Evolutionary conservation across 1,140 invertebrate genomes (phyloP).

Genomic region (Platorchestia sp.): DNA sequence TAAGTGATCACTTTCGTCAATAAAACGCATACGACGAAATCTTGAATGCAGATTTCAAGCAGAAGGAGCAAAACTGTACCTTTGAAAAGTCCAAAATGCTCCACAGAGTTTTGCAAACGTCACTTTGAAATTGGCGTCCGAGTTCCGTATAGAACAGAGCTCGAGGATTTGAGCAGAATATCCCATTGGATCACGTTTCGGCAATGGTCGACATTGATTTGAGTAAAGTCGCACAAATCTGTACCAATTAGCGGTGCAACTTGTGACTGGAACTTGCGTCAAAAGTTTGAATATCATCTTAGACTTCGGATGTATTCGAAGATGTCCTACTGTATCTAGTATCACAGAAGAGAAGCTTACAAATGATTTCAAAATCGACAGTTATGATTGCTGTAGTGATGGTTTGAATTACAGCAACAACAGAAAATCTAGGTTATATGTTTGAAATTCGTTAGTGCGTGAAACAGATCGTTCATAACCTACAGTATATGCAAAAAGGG

Average conservation of each 20-base stretch:
- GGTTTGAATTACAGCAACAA: too few species aligned
- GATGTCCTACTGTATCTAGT: background rate
- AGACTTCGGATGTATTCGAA: background rate
- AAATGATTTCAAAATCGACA: background rate
- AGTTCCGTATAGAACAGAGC: background rate
- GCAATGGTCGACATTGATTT: background rate
- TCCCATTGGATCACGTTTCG: background rate
- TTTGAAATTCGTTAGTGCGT: too few species aligned
- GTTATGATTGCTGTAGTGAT: too few species aligned
- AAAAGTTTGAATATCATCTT: background rate
- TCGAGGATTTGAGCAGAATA: background rate
- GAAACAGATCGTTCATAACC: too few species aligned
- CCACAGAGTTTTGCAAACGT: background rate
- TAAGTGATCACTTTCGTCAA: too few species aligned
- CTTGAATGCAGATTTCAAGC: too few species aligned
- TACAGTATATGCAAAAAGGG: too few species aligned
- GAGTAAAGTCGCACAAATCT: background rate
- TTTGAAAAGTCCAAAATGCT: too few species aligned
- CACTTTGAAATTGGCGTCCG: background rate
- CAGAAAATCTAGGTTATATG: too few species aligned
- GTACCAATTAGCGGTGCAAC: background rate
- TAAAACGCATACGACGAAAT: too few species aligned
- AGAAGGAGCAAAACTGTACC: too few species aligned
- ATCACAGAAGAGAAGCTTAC: background rate
- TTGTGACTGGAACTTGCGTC: background rate